Evolutionary conservation across 1,140 invertebrate species (phyloP), one percentile per base, ranked within the genome.

Genomic region (Euwallacea similis): DNA sequence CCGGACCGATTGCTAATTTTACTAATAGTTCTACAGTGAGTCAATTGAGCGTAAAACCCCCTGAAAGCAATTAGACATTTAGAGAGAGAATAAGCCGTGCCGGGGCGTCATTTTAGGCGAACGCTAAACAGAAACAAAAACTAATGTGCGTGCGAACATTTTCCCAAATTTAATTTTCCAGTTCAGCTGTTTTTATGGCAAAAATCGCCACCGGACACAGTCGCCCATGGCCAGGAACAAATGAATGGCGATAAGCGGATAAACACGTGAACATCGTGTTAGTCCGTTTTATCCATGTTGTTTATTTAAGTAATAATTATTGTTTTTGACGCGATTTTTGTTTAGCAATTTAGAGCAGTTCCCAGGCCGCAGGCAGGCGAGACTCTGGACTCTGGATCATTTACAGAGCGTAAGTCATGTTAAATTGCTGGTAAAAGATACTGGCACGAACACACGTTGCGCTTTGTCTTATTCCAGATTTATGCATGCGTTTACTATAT

Each of bases 151-250:
- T 79, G 77, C 64, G 72, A 74, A 78, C 77, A 79, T 79, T 80
- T 79, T 73, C 74, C 77, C 70, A 77, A 79, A 80, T 79, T 79
- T 78, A 79, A 80, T 80, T 80, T 80, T 79, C 78, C 77, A 78
- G 76, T 76, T 70, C 69, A 78, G 74, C 73, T 76, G 74, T 66
- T 80, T 80, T 80, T 78, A 80, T 78, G 74, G 78, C 74, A 79
- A 80, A 80, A 79, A 78, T 79, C 71, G 73, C 66, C 75, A 71
- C 73, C 67, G 75, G 76, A 74, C 76, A 75, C 70, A 65, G 66
- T 64, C 70, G 73, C 63, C 63, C 62, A 64, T 64, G 60, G 50
- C 63, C 11, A 44, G 33, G 46, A 63, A 71, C 71, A 68, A 73
- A 77, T 74, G 72, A 76, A 76, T 73, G 74, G 65, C 75, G 72